Base-by-base conservation (phyloP, 2,888 invertebrate genomes). In the Galeruca laticollis region DNA sequence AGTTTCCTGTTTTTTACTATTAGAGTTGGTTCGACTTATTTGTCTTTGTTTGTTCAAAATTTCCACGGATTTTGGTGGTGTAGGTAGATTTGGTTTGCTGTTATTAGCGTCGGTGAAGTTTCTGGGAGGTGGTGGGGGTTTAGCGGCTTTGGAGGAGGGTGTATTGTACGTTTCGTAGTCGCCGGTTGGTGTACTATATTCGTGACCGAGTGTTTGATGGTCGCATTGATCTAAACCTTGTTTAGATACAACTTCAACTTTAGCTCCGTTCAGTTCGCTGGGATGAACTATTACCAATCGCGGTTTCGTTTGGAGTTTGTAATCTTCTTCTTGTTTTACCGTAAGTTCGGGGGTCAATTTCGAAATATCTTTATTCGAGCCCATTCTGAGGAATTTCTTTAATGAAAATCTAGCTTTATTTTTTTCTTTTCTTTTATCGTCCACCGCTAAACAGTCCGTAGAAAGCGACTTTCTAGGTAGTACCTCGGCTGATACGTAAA, bases 221-320 rank as follows among this genome's bases (percentile, higher is more conserved):
- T 77, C 76, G 1, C 62, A 59, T 67, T 73, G 74, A 51, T 77
- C 76, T 13, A 66, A n/a, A 89, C 90, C 72, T 5, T 73, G 73
- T 73, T 84, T 84, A 2, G 80, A 75, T 0, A 94, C 89, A 43
- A 95, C 94, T 82, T 95, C 94, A 1, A 94, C 94, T 71, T 89
- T 92, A 10, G 92, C 90, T 35, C 94, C 93, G 83, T 94, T 94
- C 70, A 95, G 88, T 80, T 96, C 95, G 77, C 94, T 87, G 13
- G 96, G 96, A 87, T 96, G 96, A 73, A 96, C 94, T 76, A 96
- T 96, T 71, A 95, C 94, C 26, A 95, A 87, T n/a, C 79, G 62
- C 8, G 81, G 80, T 71, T 78, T 81, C 8, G 81, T 78, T 62
- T 76, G 75, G 0, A 78, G 79, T 5, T 70, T 63, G 8, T 40